Conservation (phyloP, 2,797 vertebrate species). For the Sparidentex hasta region DNA sequence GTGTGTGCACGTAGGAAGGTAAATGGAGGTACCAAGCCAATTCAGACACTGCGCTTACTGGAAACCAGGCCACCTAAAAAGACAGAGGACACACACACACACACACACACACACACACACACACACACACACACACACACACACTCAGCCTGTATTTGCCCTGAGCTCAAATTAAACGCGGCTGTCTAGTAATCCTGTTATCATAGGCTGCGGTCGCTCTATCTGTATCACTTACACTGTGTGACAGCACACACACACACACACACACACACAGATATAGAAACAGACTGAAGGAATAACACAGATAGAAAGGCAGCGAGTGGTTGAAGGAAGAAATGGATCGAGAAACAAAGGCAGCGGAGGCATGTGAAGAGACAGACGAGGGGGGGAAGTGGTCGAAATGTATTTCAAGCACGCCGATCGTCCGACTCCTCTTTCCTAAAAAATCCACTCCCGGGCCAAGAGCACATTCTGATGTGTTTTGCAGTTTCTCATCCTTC, state of each 20-base stretch:
- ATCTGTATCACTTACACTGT: conserved; percentile 76
- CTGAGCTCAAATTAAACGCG: conserved; percentile 76
- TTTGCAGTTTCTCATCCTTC: conserved; percentile 17
- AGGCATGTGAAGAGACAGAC: background rate
- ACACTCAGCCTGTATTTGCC: conserved; percentile 60
- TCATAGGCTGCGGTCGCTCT: conserved; percentile 72
- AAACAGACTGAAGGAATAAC: conserved; percentile 6
- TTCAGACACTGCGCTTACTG: conserved; percentile 69
- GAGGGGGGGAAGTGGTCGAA: background rate
- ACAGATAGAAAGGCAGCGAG: conserved; percentile 1
- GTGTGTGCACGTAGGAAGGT: conserved; percentile 36
- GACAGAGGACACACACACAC: conserved; percentile 35
- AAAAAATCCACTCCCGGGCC: conserved; percentile 13
- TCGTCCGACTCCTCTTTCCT: conserved; percentile 14
- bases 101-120: conserved; percentile 14
- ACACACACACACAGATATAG: background rate
- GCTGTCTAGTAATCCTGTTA: conserved; percentile 81
- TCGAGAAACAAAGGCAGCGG: conserved; percentile 7
- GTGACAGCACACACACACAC: conserved; percentile 42
- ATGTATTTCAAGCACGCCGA: conserved; percentile 7
- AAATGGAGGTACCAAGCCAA: conserved; percentile 43
- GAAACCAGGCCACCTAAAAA: conserved; percentile 69
- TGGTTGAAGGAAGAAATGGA: background rate
- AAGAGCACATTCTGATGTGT: background rate
- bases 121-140: conserved; percentile 30